Conservation (phyloP, 2,113 vertebrate genomes). For the Petrocephalus zakoni region DNA sequence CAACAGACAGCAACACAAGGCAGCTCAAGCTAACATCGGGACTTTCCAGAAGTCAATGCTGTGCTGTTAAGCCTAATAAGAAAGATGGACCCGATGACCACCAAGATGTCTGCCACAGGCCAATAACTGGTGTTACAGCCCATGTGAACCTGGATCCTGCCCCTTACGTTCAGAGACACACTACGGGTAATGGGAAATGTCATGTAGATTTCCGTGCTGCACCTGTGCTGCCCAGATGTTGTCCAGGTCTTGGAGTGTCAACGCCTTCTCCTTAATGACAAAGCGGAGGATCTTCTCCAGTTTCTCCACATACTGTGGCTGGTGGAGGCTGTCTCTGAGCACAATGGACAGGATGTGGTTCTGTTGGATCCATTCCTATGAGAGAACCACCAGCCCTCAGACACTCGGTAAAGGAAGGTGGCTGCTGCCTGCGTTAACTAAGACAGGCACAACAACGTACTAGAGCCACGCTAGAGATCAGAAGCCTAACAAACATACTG, state of each 20-base stretch:
- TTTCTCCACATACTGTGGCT: constrained; percentile 97
- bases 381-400: not conserved
- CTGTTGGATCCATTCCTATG: constrained; percentile 98
- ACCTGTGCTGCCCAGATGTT: constrained; percentile 99
- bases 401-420: not conserved
- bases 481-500: constrained; percentile 63
- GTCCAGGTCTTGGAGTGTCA: constrained; percentile 96
- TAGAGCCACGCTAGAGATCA: not conserved
- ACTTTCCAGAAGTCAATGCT: not conserved
- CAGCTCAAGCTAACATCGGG: not conserved
- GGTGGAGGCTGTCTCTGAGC: constrained; percentile 94
- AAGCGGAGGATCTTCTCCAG: constrained; percentile 98
- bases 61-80: not conserved
- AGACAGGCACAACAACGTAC: not conserved
- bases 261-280: constrained; percentile 97
- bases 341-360: constrained; percentile 98
- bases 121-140: not conserved
- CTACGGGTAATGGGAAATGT: not conserved
- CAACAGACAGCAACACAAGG: not conserved
- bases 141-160: not conserved
- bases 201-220: constrained; percentile 27
- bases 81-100: not conserved
- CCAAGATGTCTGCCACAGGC: not conserved
- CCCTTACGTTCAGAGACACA: not conserved
- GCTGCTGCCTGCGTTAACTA: not conserved